Evolutionary conservation across 2,888 invertebrate species (phyloP).

Genomic region (Andrena bucephala): DNA sequence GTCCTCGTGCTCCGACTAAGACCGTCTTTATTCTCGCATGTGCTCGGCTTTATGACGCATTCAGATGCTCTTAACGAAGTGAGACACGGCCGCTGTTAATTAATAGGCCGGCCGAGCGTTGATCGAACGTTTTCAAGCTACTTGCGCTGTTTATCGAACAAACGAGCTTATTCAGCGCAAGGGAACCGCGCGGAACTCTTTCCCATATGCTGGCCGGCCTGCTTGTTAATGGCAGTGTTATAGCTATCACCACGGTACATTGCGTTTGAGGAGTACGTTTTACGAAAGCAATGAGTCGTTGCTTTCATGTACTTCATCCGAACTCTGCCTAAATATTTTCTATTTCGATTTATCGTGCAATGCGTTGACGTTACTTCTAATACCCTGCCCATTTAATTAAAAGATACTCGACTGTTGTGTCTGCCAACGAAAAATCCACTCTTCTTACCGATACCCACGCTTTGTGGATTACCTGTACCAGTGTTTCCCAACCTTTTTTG

Average conservation of each 20-base stretch:
- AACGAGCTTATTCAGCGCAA: slow-evolving; percentile 72
- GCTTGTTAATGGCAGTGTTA: slow-evolving; percentile 67
- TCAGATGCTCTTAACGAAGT: slow-evolving; percentile 69
- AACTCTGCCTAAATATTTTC: too few species aligned
- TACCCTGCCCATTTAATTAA: not conserved
- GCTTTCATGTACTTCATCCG: not conserved
- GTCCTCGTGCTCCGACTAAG: slow-evolving; percentile 45
- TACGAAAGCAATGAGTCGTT: slow-evolving; percentile 46
- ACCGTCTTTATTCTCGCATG: slow-evolving; percentile 28
- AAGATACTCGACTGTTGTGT: too few species aligned
- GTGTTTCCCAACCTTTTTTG: too few species aligned
- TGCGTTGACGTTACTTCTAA: not conserved
- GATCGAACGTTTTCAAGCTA: slow-evolving; percentile 70
- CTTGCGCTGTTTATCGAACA: slow-evolving; percentile 71
- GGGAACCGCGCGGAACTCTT: slow-evolving; percentile 50
- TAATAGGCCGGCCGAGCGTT: slow-evolving; percentile 67
- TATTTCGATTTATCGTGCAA: too few species aligned
- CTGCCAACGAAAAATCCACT: too few species aligned
- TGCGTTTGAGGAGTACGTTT: slow-evolving; percentile 30
- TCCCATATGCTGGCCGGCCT: slow-evolving; percentile 41
- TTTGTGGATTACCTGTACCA: too few species aligned
- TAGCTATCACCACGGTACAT: slow-evolving; percentile 56
- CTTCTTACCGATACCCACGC: too few species aligned
- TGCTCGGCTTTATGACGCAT: slow-evolving; percentile 65
- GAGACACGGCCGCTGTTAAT: slow-evolving; percentile 69